Conservation (phyloP, 1,140 invertebrate species). For the Epicauta chinensis region DNA sequence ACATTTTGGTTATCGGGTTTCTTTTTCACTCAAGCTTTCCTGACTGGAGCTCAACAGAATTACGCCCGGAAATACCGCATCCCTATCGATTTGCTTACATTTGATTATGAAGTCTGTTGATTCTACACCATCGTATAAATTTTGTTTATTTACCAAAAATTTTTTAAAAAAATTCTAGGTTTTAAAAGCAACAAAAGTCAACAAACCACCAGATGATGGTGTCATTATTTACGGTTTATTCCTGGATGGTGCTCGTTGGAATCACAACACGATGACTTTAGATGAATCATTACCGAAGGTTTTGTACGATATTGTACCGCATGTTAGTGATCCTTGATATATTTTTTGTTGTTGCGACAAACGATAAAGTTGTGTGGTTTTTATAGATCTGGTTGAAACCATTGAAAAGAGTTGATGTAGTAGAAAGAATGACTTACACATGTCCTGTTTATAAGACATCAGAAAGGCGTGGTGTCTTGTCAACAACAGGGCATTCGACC, state of each 20-base stretch:
- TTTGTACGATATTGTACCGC: slow-evolving; percentile 71
- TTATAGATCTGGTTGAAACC: slow-evolving; percentile 54
- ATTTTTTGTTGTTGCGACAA: no score
- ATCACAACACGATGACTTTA: slow-evolving; percentile 51
- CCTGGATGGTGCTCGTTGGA: slow-evolving; percentile 81
- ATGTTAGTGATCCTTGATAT: slow-evolving; percentile 22
- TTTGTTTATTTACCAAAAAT: no score
- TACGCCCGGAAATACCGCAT: slow-evolving; percentile 81
- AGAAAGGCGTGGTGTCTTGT: slow-evolving; percentile 71
- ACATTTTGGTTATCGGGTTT: slow-evolving; percentile 93
- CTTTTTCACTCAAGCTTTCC: slow-evolving; percentile 90
- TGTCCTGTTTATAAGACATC: slow-evolving; percentile 87
- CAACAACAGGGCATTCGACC: slow-evolving; percentile 87
- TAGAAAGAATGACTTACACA: slow-evolving; percentile 33
- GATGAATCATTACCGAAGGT: slow-evolving; percentile 78
- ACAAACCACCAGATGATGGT: slow-evolving; percentile 35
- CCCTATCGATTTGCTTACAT: slow-evolving; percentile 80
- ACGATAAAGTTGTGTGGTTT: no score
- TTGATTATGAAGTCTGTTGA: slow-evolving; percentile 63
- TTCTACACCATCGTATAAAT: no score
- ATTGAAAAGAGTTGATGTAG: slow-evolving; percentile 28
- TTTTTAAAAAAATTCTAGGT: slow-evolving; percentile 43
- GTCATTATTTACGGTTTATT: slow-evolving; percentile 79
- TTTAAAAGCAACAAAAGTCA: slow-evolving; percentile 25
- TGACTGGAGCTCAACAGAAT: slow-evolving; percentile 89